A percentile compares a stretch with the other conserved stretches of the same genome.
phyloP scores from a whole-genome alignment of 2,888 invertebrate species.

The Quadroppia sp. region DNA sequence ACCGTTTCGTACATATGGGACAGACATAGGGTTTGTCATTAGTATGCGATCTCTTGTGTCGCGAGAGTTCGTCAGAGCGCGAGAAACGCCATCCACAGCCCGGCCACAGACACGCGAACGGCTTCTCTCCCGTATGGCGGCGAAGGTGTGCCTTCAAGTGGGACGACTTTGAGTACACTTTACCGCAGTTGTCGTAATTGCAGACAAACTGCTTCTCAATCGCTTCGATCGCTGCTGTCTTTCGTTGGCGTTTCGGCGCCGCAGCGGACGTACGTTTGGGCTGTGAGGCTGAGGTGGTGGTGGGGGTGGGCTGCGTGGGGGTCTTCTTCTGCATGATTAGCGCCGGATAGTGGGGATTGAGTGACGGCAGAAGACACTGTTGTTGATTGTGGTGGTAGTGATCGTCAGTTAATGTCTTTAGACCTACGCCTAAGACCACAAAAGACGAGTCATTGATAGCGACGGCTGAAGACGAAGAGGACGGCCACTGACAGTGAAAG shows the following conservation, averaged over 20 bases:
- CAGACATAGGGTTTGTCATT: constrained; percentile 92
- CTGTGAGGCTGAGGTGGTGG: not conserved
- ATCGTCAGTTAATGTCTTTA: constrained; percentile 45
- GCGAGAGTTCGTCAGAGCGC: constrained; percentile 84
- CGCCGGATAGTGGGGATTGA: constrained; percentile 2
- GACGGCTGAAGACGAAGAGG: too few species aligned
- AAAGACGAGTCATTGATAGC: constrained; percentile 49
- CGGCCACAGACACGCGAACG: constrained; percentile 59
- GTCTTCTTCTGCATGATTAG: not conserved
- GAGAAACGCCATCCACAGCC: constrained; percentile 90
- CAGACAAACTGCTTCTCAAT: constrained; percentile 62
- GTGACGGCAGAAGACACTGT: constrained; percentile 14
- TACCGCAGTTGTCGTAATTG: constrained; percentile 67
- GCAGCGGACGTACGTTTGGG: not conserved
- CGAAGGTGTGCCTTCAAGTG: constrained; percentile 83
- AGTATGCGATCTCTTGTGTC: constrained; percentile 89
- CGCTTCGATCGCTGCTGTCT: too few species aligned
- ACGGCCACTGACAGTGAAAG: constrained; percentile 33
- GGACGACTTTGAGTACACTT: constrained; percentile 82
- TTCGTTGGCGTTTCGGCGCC: not conserved
- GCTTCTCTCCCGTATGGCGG: constrained; percentile 69
- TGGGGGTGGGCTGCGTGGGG: not conserved
- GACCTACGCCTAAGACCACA: constrained; percentile 53
- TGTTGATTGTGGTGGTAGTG: too few species aligned
- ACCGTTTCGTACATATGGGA: constrained; percentile 77